Percentiles rank a stretch among this genome's conserved stretches.
Conservation (phyloP, 2,113 vertebrate species). For the Indri indri region DNA sequence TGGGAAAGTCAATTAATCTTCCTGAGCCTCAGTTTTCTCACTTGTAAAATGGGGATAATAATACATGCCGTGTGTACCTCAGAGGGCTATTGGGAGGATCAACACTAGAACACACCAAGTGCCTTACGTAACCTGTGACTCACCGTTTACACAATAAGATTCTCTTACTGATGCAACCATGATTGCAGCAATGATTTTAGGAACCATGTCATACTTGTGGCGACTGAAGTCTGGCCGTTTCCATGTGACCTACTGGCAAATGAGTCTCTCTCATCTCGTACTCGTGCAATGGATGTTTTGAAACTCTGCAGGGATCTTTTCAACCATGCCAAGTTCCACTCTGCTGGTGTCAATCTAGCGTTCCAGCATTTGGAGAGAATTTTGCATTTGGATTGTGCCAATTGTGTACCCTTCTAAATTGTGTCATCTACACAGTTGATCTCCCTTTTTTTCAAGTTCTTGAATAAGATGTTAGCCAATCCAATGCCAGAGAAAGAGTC, state of each 20-base stretch:
- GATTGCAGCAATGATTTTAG: neutral
- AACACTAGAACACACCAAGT: neutral
- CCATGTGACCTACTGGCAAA: neutral
- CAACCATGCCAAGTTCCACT: neutral
- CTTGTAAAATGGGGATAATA: conserved; percentile 27
- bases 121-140: neutral
- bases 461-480: neutral
- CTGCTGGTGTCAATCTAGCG: neutral
- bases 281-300: neutral
- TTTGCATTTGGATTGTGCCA: neutral
- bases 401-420: neutral
- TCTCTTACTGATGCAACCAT: neutral
- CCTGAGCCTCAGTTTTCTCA: neutral
- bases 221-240: neutral
- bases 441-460: neutral
- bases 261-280: neutral
- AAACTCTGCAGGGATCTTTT: neutral
- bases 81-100: neutral
- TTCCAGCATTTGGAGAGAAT: neutral
- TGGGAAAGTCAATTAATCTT: neutral
- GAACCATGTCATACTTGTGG: neutral
- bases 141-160: neutral
- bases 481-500: neutral
- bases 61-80: neutral
- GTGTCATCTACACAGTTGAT: neutral